Base-by-base conservation (phyloP, 2,888 invertebrate species). In the Eugnorisma glareosa region DNA sequence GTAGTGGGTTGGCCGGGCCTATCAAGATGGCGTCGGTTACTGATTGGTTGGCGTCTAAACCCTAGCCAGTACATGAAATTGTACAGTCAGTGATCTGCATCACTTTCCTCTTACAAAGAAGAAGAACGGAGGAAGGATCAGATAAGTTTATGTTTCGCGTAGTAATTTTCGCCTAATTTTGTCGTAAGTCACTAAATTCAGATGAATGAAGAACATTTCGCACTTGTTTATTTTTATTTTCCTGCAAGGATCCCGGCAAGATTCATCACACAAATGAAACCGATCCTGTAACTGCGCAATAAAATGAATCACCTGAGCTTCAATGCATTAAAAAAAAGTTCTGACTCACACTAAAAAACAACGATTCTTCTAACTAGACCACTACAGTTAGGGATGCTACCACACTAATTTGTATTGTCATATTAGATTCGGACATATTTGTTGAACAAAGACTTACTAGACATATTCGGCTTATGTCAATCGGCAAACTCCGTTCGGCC, bases 301-400 rank as follows among this genome's bases (percentile, higher is more conserved):
- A 67, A 78, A 72, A 78, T 88, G 84, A 87, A 59, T 87, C 86
- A 87, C 72, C 51, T 75, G 63, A 77, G 51, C 68, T 66, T 51
- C 43, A 61, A 24, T 61, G 68, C 66, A 35, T 64, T 40, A 54
- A 75, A 69, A 73, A 77, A 13, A 73, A 18, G 2, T 0, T 37
- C 37, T 87, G 87, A 88, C 45, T 86, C 88, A 88, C 51, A 37
- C 1, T 40, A 48, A 73, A 73, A 59, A 78, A 78, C 28, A 67
- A n/a, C n/a, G 3, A 74, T 67, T 73, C 45, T 81, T 75, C 37
- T 48, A 75, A 79, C 68, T 66, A 77, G 72, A 74, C 69, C 76
- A 81, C 63, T 76, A 61, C 28, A 57, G 57, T 57, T 57, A 57
- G 28, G 57, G 57, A 57, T 18, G 57, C 2, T 28, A 57, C 28